Evolutionary conservation across 92 coral and sea anemone species (phyloP).

Genomic region (Phenganax stokvisi): DNA sequence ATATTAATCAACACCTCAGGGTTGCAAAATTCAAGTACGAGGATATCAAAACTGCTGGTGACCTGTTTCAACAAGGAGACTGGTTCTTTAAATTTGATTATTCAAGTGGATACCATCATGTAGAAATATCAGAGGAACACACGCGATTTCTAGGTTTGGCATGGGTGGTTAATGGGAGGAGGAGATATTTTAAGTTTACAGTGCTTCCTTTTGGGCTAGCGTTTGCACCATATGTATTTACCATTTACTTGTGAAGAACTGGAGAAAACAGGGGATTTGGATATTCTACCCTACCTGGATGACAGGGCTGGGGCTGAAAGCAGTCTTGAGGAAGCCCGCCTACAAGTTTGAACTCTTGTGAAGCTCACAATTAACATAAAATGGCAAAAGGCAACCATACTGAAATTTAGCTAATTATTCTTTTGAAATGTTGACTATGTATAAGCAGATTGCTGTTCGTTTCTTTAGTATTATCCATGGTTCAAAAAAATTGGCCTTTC

Average conservation of each 20-base stretch:
- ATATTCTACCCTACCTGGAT: constrained; percentile 46
- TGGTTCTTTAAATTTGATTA: constrained; percentile 36
- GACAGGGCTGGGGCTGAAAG: constrained; percentile 45
- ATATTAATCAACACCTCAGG: constrained; percentile 38
- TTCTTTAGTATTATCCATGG: too few relatives aligned
- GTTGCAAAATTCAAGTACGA: constrained; percentile 39
- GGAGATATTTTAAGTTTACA: constrained; percentile 22
- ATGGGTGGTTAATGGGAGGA: constrained; percentile 22
- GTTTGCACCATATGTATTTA: constrained; percentile 29
- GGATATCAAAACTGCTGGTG: constrained; percentile 41
- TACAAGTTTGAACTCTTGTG: too few relatives aligned
- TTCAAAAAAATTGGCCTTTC: too few relatives aligned
- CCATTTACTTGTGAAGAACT: constrained; percentile 46
- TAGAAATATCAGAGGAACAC: constrained; percentile 44
- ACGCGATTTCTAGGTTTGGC: constrained; percentile 41
- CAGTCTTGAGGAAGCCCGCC: neutral
- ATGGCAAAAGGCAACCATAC: too few relatives aligned
- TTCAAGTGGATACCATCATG: constrained; percentile 48
- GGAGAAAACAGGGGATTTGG: constrained; percentile 44
- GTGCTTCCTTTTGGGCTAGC: constrained; percentile 32
- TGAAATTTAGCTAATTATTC: too few relatives aligned
- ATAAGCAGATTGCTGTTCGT: too few relatives aligned
- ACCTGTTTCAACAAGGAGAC: constrained; percentile 35
- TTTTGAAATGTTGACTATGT: too few relatives aligned
- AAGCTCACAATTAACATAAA: too few relatives aligned